A percentile compares a stretch with the other conserved stretches of the same genome.
Evolutionary conservation across 2,888 invertebrate species (phyloP).

Genomic region (Drosophila incognita): DNA sequence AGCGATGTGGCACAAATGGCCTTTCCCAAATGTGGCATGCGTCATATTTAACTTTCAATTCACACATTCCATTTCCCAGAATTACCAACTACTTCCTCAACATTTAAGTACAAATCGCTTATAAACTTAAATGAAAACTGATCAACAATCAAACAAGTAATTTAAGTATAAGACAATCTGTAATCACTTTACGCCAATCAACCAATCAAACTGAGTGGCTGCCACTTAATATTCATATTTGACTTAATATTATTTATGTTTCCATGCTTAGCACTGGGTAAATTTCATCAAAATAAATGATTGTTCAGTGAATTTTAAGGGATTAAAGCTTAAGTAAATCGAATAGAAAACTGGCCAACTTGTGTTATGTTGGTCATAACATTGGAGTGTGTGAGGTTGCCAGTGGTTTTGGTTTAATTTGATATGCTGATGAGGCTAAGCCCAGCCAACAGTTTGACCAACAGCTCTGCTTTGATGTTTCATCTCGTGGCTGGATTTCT

Average conservation of each 20-base stretch:
- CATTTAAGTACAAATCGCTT: background rate
- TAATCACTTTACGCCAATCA: too few relatives aligned
- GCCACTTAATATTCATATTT: background rate
- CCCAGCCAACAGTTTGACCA: constrained; percentile 1
- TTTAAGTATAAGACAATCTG: too few relatives aligned
- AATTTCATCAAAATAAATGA: background rate
- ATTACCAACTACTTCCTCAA: background rate
- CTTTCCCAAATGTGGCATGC: constrained; percentile 23
- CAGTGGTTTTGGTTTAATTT: background rate
- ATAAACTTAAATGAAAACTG: background rate
- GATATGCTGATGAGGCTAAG: background rate
- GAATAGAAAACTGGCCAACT: background rate
- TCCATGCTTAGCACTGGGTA: background rate
- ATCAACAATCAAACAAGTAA: too few relatives aligned
- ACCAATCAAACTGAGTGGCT: background rate
- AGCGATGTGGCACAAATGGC: constrained; percentile 15
- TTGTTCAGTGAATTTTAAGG: background rate
- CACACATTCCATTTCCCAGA: background rate
- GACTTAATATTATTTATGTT: background rate
- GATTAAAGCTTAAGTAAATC: background rate
- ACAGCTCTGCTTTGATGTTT: constrained; percentile 51
- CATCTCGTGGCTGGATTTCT: constrained; percentile 26
- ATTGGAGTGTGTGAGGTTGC: background rate
- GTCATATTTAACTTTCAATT: constrained; percentile 3
- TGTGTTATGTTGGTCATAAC: background rate